Evolutionary conservation across 2,797 vertebrate species (phyloP).

Genomic region (Pelochelys cantorii): DNA sequence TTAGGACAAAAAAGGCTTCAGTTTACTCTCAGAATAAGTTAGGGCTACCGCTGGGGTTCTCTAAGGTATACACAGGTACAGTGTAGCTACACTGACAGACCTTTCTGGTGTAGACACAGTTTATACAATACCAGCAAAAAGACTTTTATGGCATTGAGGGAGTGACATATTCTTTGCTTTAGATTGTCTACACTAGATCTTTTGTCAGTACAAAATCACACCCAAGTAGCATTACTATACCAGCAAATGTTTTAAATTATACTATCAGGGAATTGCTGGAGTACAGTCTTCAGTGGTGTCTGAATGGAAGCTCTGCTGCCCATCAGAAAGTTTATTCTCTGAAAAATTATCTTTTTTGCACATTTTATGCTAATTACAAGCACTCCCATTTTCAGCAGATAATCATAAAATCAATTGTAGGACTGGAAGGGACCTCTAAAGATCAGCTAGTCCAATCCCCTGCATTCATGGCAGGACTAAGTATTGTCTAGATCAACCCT

Average conservation of each 20-base stretch:
- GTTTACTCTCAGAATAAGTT: background rate
- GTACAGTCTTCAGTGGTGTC: background rate
- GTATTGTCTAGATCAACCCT: no score
- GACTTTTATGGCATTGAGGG: no score
- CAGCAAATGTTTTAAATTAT: no score
- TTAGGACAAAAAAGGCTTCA: background rate
- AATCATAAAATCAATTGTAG: background rate
- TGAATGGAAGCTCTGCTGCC: background rate
- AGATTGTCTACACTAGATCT: no score
- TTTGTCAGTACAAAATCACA: no score
- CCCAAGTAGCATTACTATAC: no score
- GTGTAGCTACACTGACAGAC: fast-evolving
- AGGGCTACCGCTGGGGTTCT: background rate
- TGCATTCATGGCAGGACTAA: no score
- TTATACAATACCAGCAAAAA: no score
- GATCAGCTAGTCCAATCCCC: no score
- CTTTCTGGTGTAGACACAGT: no score
- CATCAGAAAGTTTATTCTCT: conserved; percentile 3
- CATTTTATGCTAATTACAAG: conserved; percentile 20
- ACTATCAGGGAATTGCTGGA: background rate
- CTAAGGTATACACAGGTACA: background rate
- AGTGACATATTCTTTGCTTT: no score
- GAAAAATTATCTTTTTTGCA: conserved; percentile 32
- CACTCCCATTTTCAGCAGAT: background rate
- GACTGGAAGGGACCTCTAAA: no score